phyloP scores from a whole-genome alignment of 1,140 invertebrate species.

The Drosophila gunungcola region DNA sequence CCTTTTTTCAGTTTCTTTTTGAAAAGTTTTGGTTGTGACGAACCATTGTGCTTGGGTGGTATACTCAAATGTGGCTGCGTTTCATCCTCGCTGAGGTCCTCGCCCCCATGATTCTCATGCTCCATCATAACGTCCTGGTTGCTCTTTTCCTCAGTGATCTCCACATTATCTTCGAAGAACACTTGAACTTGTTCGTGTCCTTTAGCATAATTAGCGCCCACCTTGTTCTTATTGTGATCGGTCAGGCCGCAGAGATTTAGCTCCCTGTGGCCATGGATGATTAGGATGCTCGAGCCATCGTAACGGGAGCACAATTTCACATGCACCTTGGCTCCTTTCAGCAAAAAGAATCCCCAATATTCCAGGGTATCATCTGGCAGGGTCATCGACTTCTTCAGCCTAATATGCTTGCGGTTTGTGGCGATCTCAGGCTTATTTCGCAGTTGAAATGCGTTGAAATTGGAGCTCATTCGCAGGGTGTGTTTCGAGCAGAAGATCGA shows the following conservation, averaged over 20 bases:
- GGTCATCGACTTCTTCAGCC: constrained; percentile 92
- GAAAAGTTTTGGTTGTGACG: constrained; percentile 12
- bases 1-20: constrained; percentile 79
- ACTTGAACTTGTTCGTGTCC: constrained; percentile 89
- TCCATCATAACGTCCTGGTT: constrained; percentile 55
- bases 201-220: constrained; percentile 86
- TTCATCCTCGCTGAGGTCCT: constrained; percentile 71
- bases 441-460: constrained; percentile 93
- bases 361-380: constrained; percentile 93
- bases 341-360: constrained; percentile 95
- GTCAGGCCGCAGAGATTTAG: constrained; percentile 91
- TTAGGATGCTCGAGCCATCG: constrained; percentile 90
- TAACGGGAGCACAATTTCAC: constrained; percentile 92
- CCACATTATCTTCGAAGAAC: constrained; percentile 88
- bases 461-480: constrained; percentile 89
- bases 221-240: constrained; percentile 88
- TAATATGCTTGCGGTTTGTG: constrained; percentile 89
- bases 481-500: constrained; percentile 92
- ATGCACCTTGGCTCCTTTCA: constrained; percentile 90
- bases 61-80: neutral
- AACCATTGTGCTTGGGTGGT: neutral
- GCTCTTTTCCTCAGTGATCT: constrained; percentile 64
- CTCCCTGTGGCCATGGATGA: constrained; percentile 91
- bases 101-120: constrained; percentile 82
- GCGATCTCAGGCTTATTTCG: constrained; percentile 89